Base-by-base conservation (phyloP, 64 coral and sea anemone species). In the Montipora cactus region DNA sequence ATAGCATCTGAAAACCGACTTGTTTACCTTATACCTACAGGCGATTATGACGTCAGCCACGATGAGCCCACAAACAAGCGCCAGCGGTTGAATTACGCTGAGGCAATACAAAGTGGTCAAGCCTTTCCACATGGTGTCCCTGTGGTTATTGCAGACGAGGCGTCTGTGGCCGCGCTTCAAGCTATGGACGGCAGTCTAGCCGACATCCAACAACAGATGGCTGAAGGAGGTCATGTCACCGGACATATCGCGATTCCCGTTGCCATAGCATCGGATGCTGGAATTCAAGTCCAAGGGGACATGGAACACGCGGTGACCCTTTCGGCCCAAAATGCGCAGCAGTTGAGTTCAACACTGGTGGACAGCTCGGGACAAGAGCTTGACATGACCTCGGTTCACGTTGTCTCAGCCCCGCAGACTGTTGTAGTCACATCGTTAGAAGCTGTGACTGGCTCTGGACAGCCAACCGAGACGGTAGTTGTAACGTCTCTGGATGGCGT, bases 241-340 rank as follows among this genome's bases (percentile, higher is more conserved):
- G 95, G 95, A n/a, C 95, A 96, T 53, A 96, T 96, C 55, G 91
- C 95, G 16, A 96, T 99, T 57, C 98, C 98, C 21, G 98, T 99
- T 81, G 92, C 98, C 84, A 99, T 99, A 99, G 91, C 98, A 80
- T 94, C 95, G 4, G 98, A 99, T 67, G 82, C 98, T 14, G 98
- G 92, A 53, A 99, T 92, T 64, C 91, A 98, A 74, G 93, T 98
- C 5, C 67, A 90, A 2, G 96, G 89, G 13, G 80, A 85, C 2
- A 77, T 98, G 28, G 91, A 98, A 25, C 96, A 98, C 21, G 84
- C 96, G 1, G 92, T 98, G 18, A 90, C 86, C n/a, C 49, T 97
- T 4, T 91, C 95, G 11, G 53, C 53, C 5, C 92, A 95, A 16
- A 61, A 68, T 15, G 95, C 81, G 0, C 95, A 97, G 50, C 57